Base-by-base conservation (phyloP, 2,113 vertebrate species). In the Semicossyphus pulcher region DNA sequence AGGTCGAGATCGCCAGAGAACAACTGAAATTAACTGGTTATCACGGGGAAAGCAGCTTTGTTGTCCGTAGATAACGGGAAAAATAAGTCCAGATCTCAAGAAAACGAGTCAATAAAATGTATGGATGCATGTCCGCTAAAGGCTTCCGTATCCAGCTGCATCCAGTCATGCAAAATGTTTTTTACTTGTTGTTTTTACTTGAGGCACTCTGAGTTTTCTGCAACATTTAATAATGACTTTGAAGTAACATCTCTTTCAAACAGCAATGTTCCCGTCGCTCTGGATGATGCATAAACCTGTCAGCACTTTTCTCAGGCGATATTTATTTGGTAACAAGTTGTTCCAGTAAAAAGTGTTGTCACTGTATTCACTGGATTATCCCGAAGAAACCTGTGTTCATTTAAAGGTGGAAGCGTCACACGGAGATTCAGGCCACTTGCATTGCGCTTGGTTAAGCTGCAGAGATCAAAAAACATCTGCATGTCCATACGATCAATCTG, bases 141-240 rank as follows among this genome's bases (percentile, higher is more conserved):
- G n/a, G n/a, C n/a, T n/a, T n/a, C n/a, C n/a, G n/a, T n/a, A n/a
- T n/a, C n/a, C n/a, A n/a, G n/a, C n/a, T n/a, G n/a, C n/a, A n/a
- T n/a, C n/a, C n/a, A 39, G 58, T 51, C 14, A 58, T 39, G 61
- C 18, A 62, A 32, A 61, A 49, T 31, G 26, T 54, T 71, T 48
- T 32, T 34, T 52, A 69, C 49, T 5, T 36, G 36, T 48, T 52
- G 25, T 41, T 76, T 8, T 54, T 47, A 42, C 37, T 14, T 31
- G 10, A 60, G 32, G 68, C 52, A n/a, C 37, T 78, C 7, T 26
- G 5, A 31, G 25, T 48, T 39, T 2, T n/a, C 32, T 5, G 1
- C 23, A 57, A 36, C 20, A 18, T 25, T 66, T 8, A 52, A 64
- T 29, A 49, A 18, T 18, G 15, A 16, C 32, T 21, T 18, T 29